These are phyloP conservation scores for Coecobrya sp. DNA, from an alignment of 2,888 invertebrate species.

Conservation along the genomic window DNA sequence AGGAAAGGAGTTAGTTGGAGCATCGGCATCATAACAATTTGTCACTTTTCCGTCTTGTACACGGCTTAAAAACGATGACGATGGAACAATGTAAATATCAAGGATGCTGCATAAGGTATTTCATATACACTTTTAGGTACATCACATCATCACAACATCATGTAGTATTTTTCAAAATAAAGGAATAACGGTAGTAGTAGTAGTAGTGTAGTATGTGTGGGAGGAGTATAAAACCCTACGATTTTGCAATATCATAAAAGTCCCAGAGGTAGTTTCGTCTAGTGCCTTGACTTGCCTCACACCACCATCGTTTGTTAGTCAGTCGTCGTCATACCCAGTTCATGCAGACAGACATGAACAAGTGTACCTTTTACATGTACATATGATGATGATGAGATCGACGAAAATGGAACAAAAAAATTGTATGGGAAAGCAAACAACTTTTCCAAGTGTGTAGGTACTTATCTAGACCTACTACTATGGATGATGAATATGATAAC, in stretches of 20 bases:
- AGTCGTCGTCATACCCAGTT: not conserved
- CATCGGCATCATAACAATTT: not conserved
- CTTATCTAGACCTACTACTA: not conserved
- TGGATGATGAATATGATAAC: not conserved
- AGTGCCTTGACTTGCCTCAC: not conserved
- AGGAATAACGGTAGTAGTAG: not conserved
- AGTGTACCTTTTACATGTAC: not conserved
- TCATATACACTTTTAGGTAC: not conserved
- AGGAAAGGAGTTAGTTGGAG: too few relatives aligned
- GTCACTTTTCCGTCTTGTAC: not conserved
- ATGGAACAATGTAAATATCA: not conserved
- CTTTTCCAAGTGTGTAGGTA: not conserved
- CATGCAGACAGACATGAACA: not conserved
- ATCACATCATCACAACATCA: too few relatives aligned
- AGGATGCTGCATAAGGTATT: not conserved
- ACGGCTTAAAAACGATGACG: not conserved
- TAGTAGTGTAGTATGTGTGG: not conserved
- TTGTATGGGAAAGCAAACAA: not conserved
- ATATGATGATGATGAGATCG: not conserved
- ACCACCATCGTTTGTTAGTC: not conserved
- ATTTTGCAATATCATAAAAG: slow-evolving; percentile 5
- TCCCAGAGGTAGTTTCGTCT: not conserved
- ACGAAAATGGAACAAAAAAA: not conserved
- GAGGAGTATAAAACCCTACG: not conserved
- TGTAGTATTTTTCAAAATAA: not conserved